A percentile compares a stretch with the other conserved stretches of the same genome.
These are phyloP conservation scores for Pangasianodon hypophthalmus DNA, from an alignment of 2,113 vertebrate genomes.

Conservation along the genomic window DNA sequence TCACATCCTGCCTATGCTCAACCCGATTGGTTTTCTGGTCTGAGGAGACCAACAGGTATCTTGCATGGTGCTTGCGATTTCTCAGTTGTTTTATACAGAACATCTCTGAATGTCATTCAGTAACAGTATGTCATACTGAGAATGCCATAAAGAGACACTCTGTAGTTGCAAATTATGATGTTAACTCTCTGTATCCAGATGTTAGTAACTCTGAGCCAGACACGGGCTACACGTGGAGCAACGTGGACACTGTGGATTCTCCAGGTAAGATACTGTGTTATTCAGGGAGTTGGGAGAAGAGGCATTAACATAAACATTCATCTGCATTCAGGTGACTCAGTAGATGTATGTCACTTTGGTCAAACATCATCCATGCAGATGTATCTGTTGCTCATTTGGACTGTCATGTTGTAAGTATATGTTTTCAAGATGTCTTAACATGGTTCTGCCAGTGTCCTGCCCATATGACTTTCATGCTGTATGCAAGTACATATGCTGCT, in stretches of 20 bases:
- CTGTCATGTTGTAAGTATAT: conserved; percentile 43
- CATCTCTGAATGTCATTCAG: not conserved
- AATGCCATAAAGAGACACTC: not conserved
- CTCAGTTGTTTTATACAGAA: not conserved
- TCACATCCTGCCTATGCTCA: conserved; percentile 63
- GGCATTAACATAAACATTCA: not conserved
- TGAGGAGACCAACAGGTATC: conserved; percentile 75
- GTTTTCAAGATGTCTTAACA: conserved; percentile 52
- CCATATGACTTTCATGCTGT: conserved; percentile 50
- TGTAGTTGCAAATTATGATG: not conserved
- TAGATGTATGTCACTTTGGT: conserved; percentile 1
- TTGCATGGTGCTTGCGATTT: conserved; percentile 7
- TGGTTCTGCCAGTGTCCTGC: conserved; percentile 53
- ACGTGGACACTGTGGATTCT: conserved; percentile 61
- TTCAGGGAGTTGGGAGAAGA: not conserved
- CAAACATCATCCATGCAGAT: not conserved
- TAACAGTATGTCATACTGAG: not conserved
- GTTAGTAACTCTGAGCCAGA: conserved; percentile 69
- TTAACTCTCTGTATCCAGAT: conserved; percentile 69
- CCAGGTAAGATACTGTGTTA: conserved; percentile 67
- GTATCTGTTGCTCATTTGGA: conserved; percentile 50
- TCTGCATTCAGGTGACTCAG: not conserved
- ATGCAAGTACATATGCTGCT: conserved; percentile 37
- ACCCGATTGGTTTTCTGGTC: conserved; percentile 72
- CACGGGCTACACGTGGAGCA: conserved; percentile 72